phyloP scores from a whole-genome alignment of 2,797 vertebrate species.

The Hafferia zeledoni region DNA sequence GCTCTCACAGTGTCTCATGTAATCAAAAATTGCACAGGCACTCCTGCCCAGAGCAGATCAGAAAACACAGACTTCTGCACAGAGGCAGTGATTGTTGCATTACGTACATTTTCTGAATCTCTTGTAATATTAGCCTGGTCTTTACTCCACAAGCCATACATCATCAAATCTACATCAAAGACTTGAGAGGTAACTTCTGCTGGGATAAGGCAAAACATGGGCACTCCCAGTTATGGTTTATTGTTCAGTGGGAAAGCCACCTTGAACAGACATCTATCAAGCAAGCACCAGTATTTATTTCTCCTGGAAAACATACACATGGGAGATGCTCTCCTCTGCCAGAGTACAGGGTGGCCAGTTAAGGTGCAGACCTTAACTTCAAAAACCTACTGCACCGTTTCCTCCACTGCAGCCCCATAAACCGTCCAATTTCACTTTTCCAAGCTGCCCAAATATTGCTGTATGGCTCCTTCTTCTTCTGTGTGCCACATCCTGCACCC shows the following conservation, averaged over 20 bases:
- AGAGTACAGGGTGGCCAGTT: background rate
- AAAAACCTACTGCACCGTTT: background rate
- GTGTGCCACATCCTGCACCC: background rate
- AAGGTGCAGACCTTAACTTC: background rate
- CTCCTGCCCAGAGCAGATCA: background rate
- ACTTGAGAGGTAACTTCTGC: background rate
- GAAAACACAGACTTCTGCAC: background rate
- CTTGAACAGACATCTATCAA: background rate
- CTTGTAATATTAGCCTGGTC: background rate
- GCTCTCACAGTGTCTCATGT: background rate
- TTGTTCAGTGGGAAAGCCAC: background rate
- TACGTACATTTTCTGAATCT: background rate
- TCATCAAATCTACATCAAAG: background rate
- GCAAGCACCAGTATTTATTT: background rate
- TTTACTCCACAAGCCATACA: background rate
- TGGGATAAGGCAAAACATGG: background rate
- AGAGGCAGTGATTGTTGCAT: background rate
- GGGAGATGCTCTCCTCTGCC: background rate
- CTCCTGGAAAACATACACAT: accelerated
- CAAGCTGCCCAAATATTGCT: background rate
- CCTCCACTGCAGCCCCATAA: background rate
- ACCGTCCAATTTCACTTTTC: background rate
- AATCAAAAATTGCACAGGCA: background rate
- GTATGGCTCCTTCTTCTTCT: background rate
- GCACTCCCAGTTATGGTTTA: background rate